phyloP scores from a whole-genome alignment of 1,140 invertebrate genomes.

The Caenorhabditis remanei region DNA sequence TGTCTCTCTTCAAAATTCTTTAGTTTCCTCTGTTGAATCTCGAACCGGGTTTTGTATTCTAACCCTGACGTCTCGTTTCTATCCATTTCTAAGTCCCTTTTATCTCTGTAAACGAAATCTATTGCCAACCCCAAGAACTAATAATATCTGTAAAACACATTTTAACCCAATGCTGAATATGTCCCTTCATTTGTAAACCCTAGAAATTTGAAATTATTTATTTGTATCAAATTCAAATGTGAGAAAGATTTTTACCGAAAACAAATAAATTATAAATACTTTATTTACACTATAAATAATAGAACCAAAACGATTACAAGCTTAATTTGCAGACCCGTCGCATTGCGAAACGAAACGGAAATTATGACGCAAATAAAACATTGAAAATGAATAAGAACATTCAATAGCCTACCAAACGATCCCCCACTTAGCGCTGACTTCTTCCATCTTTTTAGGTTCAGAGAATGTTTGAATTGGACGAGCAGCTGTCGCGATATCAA shows the following conservation, averaged over 20 bases:
- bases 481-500: background rate
- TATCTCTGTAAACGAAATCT: background rate
- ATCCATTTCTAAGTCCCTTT: conserved; percentile 25
- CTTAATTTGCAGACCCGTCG: conserved; percentile 18
- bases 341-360: conserved; percentile 1
- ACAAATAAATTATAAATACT: background rate
- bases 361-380: conserved; percentile 7
- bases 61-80: background rate
- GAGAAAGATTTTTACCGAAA: too few species aligned
- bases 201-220: too few species aligned
- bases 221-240: too few species aligned
- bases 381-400: background rate
- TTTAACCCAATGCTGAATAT: too few species aligned
- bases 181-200: too few species aligned
- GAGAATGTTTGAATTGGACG: background rate
- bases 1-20: conserved; percentile 9
- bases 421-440: conserved; percentile 42
- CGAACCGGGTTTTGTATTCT: background rate
- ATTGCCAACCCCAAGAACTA: background rate
- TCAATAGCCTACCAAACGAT: conserved; percentile 18
- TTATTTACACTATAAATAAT: conserved; percentile 36
- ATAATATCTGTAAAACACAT: background rate
- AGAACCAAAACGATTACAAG: background rate
- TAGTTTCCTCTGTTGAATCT: conserved; percentile 45
- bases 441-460: conserved; percentile 26